Evolutionary conservation across 2,113 vertebrate species (phyloP).

Genomic region (Solenodon paradoxus): DNA sequence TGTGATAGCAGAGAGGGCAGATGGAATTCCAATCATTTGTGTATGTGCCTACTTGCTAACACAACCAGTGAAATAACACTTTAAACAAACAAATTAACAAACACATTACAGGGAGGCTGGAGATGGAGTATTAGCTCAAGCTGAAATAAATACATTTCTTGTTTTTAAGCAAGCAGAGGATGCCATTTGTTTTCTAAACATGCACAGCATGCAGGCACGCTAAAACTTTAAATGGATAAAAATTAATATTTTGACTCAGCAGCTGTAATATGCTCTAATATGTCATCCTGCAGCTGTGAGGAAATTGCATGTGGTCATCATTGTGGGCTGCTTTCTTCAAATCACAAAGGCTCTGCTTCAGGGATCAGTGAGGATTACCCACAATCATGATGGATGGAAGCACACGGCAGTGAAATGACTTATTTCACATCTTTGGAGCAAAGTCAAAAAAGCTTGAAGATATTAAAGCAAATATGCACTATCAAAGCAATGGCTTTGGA

Average conservation of each 20-base stretch:
- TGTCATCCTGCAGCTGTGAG: slow-evolving; percentile 51
- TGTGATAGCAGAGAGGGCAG: neutral
- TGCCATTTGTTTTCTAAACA: slow-evolving; percentile 57
- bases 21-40: slow-evolving; percentile 15
- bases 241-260: slow-evolving; percentile 62
- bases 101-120: neutral
- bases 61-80: neutral
- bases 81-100: slow-evolving; percentile 60
- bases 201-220: neutral
- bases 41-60: neutral
- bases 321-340: slow-evolving; percentile 26
- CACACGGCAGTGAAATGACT: slow-evolving; percentile 59
- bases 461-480: slow-evolving; percentile 65
- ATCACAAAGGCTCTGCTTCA: slow-evolving; percentile 37
- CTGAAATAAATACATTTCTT: slow-evolving; percentile 42
- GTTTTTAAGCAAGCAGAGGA: slow-evolving; percentile 48
- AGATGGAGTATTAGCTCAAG: neutral
- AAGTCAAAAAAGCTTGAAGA: slow-evolving; percentile 68
- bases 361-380: slow-evolving; percentile 25
- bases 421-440: slow-evolving; percentile 52
- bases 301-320: slow-evolving; percentile 56
- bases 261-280: slow-evolving; percentile 22
- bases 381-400: slow-evolving; percentile 53
- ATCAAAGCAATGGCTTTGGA: slow-evolving; percentile 56
- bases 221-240: slow-evolving; percentile 60